These are phyloP conservation scores for Fukomys damarensis DNA, from an alignment of 2,113 vertebrate genomes.

Conservation along the genomic window DNA sequence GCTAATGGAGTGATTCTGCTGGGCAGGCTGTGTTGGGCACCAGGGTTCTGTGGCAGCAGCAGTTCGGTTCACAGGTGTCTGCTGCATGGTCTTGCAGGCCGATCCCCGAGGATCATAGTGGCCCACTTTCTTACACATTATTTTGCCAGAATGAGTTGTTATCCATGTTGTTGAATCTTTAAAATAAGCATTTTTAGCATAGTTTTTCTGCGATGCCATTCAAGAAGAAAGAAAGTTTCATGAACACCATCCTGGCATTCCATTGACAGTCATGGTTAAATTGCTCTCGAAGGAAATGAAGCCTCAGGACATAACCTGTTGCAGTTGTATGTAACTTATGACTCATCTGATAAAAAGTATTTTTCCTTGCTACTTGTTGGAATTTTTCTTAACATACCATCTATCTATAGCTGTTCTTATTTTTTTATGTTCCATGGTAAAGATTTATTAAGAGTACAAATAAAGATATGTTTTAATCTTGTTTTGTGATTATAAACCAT, in stretches of 20 bases:
- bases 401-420: background rate
- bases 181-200: background rate
- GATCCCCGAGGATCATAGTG: background rate
- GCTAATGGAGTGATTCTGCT: background rate
- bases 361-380: conserved; percentile 37
- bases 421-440: conserved; percentile 19
- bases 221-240: background rate
- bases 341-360: background rate
- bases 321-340: background rate
- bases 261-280: background rate
- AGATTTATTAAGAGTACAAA: conserved; percentile 59
- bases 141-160: background rate
- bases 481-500: conserved; percentile 60
- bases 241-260: no score
- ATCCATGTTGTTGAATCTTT: background rate
- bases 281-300: background rate
- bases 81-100: background rate
- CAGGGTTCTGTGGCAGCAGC: background rate
- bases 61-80: background rate
- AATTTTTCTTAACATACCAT: conserved; percentile 32
- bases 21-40: accelerated
- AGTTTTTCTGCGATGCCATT: background rate
- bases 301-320: background rate
- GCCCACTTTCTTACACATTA: background rate
- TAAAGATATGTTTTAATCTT: conserved; percentile 52